Evolutionary conservation across 1,140 invertebrate species (phyloP).

Genomic region (Hormaphis cornu): DNA sequence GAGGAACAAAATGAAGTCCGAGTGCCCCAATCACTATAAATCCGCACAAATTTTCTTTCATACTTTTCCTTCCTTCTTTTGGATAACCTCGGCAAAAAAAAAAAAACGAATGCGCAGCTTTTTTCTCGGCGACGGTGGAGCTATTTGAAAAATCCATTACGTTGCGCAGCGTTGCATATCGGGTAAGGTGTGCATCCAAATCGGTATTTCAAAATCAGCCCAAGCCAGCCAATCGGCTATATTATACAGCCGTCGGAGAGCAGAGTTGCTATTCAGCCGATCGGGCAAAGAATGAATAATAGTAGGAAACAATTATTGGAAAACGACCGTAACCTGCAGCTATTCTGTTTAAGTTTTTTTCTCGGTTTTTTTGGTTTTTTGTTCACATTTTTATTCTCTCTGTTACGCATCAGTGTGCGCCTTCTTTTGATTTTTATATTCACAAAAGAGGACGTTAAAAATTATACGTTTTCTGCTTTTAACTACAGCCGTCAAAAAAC

Average conservation of each 20-base stretch:
- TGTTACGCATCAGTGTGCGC: too few relatives aligned
- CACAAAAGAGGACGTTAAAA: too few relatives aligned
- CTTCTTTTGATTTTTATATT: too few relatives aligned
- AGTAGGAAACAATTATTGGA: too few relatives aligned
- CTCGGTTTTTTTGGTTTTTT: too few relatives aligned
- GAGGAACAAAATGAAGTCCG: neutral
- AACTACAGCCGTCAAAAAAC: too few relatives aligned
- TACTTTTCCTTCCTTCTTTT: neutral
- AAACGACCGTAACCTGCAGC: conserved; percentile 2
- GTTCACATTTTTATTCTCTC: too few relatives aligned
- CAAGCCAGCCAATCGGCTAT: neutral
- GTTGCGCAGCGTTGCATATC: conserved; percentile 10
- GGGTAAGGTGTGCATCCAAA: conserved; percentile 10
- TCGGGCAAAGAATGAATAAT: neutral
- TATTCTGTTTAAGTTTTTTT: too few relatives aligned
- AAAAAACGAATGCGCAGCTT: neutral
- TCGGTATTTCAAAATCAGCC: neutral
- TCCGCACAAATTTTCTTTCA: neutral
- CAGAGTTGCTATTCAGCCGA: neutral
- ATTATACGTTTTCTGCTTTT: too few relatives aligned
- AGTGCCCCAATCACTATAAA: too few relatives aligned
- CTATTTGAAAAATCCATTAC: conserved; percentile 12
- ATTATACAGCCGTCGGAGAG: neutral
- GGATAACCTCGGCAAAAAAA: neutral
- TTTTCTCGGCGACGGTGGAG: neutral